Evolutionary conservation across 2,113 vertebrate species (phyloP).

Genomic region (Uropsilus gracilis): DNA sequence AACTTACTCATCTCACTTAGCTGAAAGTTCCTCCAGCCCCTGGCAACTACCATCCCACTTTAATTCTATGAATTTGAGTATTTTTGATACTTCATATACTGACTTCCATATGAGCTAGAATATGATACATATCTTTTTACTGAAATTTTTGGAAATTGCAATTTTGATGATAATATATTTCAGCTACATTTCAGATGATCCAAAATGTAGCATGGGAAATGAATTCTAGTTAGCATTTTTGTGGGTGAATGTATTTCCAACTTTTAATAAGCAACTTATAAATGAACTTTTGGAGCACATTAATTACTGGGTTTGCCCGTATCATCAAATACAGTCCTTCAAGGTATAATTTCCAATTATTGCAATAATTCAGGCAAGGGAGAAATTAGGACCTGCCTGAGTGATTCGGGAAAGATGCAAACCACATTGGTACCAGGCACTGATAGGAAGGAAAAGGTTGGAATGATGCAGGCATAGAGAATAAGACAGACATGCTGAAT

Average conservation of each 20-base stretch:
- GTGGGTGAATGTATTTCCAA: background rate
- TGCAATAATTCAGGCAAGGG: background rate
- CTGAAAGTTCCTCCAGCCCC: background rate
- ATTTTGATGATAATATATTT: background rate
- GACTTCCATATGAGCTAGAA: no score
- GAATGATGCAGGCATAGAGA: background rate
- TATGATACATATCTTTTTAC: no score
- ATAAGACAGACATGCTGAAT: background rate
- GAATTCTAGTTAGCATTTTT: background rate
- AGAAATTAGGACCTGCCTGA: constrained; percentile 1
- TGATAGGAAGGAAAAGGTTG: background rate
- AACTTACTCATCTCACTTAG: background rate
- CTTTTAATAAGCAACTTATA: constrained; percentile 19
- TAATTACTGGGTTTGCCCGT: background rate
- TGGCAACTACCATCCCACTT: background rate
- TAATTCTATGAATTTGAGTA: background rate
- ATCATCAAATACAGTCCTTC: constrained; percentile 9
- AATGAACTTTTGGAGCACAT: background rate
- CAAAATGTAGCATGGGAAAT: background rate
- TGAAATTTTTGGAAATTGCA: background rate
- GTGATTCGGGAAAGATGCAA: background rate
- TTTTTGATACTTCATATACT: background rate
- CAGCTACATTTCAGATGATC: background rate
- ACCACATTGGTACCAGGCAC: background rate
- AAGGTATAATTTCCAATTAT: constrained; percentile 23